Evolutionary conservation across 2,113 vertebrate genomes (phyloP).

Genomic region (Melanostigma gelatinosum): DNA sequence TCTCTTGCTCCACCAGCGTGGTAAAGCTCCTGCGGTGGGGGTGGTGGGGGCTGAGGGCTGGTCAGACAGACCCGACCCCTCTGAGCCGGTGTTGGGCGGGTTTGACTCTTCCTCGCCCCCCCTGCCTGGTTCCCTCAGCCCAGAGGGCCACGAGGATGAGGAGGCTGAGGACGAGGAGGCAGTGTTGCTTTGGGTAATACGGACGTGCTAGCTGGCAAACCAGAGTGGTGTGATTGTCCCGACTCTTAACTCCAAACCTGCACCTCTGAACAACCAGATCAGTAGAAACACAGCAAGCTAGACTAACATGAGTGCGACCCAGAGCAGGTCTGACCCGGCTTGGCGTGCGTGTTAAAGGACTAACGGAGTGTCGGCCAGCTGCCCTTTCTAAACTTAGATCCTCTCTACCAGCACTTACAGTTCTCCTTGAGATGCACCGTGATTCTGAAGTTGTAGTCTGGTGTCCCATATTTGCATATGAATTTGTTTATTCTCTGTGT

Average conservation of each 20-base stretch:
- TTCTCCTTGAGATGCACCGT: slow-evolving; percentile 25
- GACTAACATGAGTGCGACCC: slow-evolving; percentile 33
- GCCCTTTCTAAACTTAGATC: slow-evolving; percentile 60
- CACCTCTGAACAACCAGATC: not conserved
- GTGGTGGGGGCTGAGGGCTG: slow-evolving; percentile 51
- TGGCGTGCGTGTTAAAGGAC: slow-evolving; percentile 46
- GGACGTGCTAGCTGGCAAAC: slow-evolving; percentile 15
- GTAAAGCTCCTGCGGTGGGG: slow-evolving; percentile 34
- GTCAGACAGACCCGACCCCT: slow-evolving; percentile 38
- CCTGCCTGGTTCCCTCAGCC: slow-evolving; percentile 44
- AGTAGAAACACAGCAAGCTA: not conserved
- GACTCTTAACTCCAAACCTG: slow-evolving; percentile 44
- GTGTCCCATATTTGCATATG: no score
- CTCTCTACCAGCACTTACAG: slow-evolving; percentile 45
- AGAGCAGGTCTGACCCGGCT: not conserved
- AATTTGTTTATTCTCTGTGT: no score
- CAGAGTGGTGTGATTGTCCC: slow-evolving; percentile 62
- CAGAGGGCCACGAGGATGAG: slow-evolving; percentile 39
- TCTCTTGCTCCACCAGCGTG: slow-evolving; percentile 62
- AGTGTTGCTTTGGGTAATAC: slow-evolving; percentile 82
- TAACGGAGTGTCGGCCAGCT: slow-evolving; percentile 46
- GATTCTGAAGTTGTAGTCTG: not conserved
- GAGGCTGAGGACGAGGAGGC: slow-evolving; percentile 77
- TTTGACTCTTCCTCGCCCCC: slow-evolving; percentile 30
- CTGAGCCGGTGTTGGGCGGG: slow-evolving; percentile 46